phyloP scores from a whole-genome alignment of 2,888 invertebrate genomes.

The Tetanocera ferruginea region DNA sequence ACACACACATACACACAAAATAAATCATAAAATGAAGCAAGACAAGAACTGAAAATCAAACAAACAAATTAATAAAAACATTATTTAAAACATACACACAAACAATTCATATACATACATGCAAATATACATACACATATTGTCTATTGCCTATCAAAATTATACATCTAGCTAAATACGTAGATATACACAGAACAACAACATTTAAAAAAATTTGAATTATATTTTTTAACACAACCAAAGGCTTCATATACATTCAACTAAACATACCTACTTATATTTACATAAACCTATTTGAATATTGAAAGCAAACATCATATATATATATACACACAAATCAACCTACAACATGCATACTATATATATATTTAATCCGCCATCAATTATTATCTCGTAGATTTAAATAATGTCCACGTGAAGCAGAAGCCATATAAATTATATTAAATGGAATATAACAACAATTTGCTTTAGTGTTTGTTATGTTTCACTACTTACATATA shows the following conservation, averaged over 20 bases:
- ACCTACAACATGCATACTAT: background rate
- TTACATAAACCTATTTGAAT: constrained; percentile 37
- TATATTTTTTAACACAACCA: no score
- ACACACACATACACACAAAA: constrained; percentile 38
- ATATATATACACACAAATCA: constrained; percentile 23
- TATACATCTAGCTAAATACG: no score
- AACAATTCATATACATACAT: constrained; percentile 31
- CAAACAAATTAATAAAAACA: constrained; percentile 4
- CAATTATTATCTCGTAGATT: background rate
- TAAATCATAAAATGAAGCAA: constrained; percentile 34
- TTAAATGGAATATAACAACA: background rate
- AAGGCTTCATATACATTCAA: constrained; percentile 6
- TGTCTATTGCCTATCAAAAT: constrained; percentile 39
- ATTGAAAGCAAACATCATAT: constrained; percentile 38
- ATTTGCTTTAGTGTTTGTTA: background rate
- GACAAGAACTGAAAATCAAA: constrained; percentile 3
- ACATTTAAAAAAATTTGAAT: no score
- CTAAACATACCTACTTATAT: background rate
- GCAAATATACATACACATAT: constrained; percentile 32
- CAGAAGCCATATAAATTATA: background rate
- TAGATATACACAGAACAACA: no score
- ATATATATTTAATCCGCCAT: background rate
- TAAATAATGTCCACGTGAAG: background rate
- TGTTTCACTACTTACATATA: constrained; percentile 51
- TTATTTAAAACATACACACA: constrained; percentile 8